phyloP scores from a whole-genome alignment of 1,140 invertebrate genomes.

The Pantala flavescens region DNA sequence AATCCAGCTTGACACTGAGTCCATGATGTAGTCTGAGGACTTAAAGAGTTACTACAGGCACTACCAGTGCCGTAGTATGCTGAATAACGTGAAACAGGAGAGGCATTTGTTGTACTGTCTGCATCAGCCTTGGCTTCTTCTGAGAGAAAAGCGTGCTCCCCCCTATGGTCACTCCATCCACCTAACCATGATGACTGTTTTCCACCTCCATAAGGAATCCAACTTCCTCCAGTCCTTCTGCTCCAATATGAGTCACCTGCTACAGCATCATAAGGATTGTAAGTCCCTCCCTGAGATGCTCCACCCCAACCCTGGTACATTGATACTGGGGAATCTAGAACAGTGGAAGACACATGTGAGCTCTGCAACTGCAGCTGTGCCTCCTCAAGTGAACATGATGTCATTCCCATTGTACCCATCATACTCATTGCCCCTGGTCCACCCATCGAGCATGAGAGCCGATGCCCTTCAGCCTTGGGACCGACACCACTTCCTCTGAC shows the following conservation, averaged over 20 bases:
- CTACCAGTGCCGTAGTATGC: neutral
- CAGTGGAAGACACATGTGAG: constrained; percentile 69
- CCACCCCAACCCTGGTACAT: constrained; percentile 41
- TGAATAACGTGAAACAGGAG: neutral
- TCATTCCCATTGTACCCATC: constrained; percentile 7
- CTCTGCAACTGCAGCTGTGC: constrained; percentile 65
- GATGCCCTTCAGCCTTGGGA: constrained; percentile 20
- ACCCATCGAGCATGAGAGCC: neutral
- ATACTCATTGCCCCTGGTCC: neutral
- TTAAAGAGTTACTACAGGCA: neutral
- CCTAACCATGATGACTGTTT: neutral
- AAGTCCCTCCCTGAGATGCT: neutral
- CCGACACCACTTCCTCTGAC: constrained; percentile 22
- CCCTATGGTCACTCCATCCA: neutral
- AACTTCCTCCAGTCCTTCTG: neutral
- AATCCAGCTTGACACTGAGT: neutral
- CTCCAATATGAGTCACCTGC: constrained; percentile 11
- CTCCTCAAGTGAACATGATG: constrained; percentile 42
- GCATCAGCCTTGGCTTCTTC: constrained; percentile 43
- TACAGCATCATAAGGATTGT: neutral
- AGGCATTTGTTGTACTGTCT: constrained; percentile 45
- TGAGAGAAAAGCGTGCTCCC: neutral
- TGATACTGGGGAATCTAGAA: constrained; percentile 56
- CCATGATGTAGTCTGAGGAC: neutral
- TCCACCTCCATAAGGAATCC: neutral